These are phyloP conservation scores for Rana temporaria DNA, from an alignment of 2,113 vertebrate genomes.

Conservation along the genomic window DNA sequence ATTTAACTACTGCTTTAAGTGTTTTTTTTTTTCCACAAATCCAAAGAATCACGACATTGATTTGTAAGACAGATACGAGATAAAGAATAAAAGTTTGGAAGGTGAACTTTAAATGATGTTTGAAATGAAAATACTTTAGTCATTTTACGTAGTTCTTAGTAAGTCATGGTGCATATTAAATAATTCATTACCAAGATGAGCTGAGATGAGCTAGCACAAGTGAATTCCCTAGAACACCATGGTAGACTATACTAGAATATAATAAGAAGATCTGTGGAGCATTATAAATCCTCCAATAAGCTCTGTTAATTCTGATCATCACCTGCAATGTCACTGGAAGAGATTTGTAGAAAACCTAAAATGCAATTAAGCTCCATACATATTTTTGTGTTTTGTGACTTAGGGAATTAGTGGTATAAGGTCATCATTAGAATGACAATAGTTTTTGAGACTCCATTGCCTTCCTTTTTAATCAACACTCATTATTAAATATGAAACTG, in stretches of 20 bases:
- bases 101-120: not conserved
- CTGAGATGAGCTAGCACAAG: not conserved
- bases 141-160: not conserved
- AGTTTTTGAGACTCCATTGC: not conserved
- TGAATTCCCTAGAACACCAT: slow-evolving; percentile 4
- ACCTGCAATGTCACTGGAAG: slow-evolving; percentile 25
- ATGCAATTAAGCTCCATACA: slow-evolving; percentile 50
- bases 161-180: not conserved
- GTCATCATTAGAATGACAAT: slow-evolving; percentile 34
- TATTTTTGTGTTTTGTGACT: slow-evolving; percentile 44
- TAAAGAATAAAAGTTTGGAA: too few relatives aligned
- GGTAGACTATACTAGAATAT: slow-evolving; percentile 12
- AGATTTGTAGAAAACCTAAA: slow-evolving; percentile 37
- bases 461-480: slow-evolving; percentile 50
- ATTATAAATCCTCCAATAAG: slow-evolving; percentile 41
- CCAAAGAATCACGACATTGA: too few relatives aligned
- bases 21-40: too few relatives aligned
- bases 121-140: not conserved
- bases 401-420: slow-evolving; percentile 46
- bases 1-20: too few relatives aligned
- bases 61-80: too few relatives aligned
- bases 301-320: slow-evolving; percentile 49
- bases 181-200: slow-evolving; percentile 1
- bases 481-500: slow-evolving; percentile 52
- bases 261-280: slow-evolving; percentile 32